phyloP scores from a whole-genome alignment of 1,140 invertebrate genomes.

The Lasioglossum albipes region DNA sequence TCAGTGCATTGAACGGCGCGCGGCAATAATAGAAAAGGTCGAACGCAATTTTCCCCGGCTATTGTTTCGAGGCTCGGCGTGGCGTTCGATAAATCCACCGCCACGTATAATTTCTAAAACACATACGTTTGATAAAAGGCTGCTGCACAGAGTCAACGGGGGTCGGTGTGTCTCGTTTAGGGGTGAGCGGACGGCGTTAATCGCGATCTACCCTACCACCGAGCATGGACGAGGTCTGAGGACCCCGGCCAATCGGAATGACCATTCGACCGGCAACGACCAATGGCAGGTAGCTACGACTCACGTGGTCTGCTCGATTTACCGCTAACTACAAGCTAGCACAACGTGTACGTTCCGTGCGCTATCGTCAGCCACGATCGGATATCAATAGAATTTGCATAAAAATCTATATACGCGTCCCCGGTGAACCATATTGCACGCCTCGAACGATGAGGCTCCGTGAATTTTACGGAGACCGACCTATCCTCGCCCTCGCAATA shows the following conservation, averaged over 20 bases:
- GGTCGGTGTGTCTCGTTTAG: conserved; percentile 36
- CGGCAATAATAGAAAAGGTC: neutral
- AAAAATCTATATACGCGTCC: conserved; percentile 77
- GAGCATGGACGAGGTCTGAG: conserved; percentile 27
- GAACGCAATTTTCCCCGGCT: conserved; percentile 3
- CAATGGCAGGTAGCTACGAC: conserved; percentile 13
- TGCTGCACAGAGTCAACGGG: conserved; percentile 36
- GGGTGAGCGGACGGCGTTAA: conserved; percentile 40
- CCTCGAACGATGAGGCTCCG: conserved; percentile 56
- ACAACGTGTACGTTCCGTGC: conserved; percentile 75
- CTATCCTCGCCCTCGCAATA: neutral
- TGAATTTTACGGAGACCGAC: conserved; percentile 48
- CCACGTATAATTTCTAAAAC: conserved; percentile 61
- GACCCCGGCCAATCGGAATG: conserved; percentile 47
- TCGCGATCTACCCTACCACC: conserved; percentile 51
- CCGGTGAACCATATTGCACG: conserved; percentile 60
- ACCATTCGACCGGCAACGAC: conserved; percentile 45
- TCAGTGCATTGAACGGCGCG: neutral
- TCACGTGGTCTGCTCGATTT: conserved; percentile 60
- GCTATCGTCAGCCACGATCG: conserved; percentile 75
- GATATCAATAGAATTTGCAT: conserved; percentile 80
- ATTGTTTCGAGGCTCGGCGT: conserved; percentile 22
- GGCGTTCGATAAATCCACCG: conserved; percentile 55
- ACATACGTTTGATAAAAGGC: conserved; percentile 59
- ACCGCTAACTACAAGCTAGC: conserved; percentile 66